Evolutionary conservation across 2,888 invertebrate genomes (phyloP).

Genomic region (Hoplodrina ambigua): DNA sequence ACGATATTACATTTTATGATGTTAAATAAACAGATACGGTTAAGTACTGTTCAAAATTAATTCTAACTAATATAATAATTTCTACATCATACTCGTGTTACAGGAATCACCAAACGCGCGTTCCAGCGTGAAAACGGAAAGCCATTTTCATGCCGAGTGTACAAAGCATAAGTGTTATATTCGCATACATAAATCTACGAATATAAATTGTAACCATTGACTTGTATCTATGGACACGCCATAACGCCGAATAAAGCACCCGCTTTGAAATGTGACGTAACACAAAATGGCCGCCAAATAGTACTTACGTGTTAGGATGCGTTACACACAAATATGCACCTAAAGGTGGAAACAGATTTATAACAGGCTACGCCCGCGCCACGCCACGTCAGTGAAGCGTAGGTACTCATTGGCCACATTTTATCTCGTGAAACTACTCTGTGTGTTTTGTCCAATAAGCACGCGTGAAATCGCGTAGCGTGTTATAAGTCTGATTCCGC

Average conservation of each 20-base stretch:
- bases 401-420: no score
- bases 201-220: conserved; percentile 55
- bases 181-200: conserved; percentile 59
- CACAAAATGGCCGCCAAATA: neutral
- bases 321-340: no score
- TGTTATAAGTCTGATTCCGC: no score
- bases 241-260: neutral
- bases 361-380: no score
- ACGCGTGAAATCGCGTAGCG: no score
- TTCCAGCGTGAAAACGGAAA: conserved; percentile 47
- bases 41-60: neutral
- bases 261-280: neutral
- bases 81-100: conserved; percentile 7
- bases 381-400: no score
- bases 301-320: no score
- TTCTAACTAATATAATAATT: conserved; percentile 19
- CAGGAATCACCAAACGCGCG: conserved; percentile 19
- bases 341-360: no score
- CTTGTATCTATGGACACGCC: neutral
- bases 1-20: no score
- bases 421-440: no score
- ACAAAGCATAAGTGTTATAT: conserved; percentile 43
- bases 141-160: conserved; percentile 42
- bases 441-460: no score
- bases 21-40: neutral